A percentile compares a stretch with the other conserved stretches of the same genome.
These are phyloP conservation scores for Dendrolimus houi DNA, from an alignment of 2,888 invertebrate species.

Conservation along the genomic window DNA sequence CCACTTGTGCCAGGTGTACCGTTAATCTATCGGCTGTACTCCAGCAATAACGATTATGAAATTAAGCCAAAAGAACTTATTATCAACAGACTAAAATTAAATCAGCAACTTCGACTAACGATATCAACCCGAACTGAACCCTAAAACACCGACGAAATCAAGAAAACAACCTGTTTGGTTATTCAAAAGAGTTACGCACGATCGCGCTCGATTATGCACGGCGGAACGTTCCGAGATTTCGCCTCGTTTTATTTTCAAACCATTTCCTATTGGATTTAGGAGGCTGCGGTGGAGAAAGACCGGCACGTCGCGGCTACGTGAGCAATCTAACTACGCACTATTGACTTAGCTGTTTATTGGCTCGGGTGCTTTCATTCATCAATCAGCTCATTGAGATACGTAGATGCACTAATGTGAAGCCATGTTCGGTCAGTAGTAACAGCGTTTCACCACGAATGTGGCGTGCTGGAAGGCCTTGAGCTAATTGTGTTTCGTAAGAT, in stretches of 20 bases:
- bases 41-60: no score
- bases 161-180: constrained; percentile 39
- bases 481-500: no score
- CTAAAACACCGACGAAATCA: constrained; percentile 24
- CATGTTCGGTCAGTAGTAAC: no score
- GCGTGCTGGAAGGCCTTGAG: no score
- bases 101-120: no score
- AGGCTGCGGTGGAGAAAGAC: background rate
- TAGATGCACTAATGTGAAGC: background rate
- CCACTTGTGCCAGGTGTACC: no score
- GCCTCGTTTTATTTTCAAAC: background rate
- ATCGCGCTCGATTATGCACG: constrained; percentile 24
- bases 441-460: no score
- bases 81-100: no score
- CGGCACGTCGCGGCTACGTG: background rate
- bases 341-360: background rate
- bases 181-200: constrained; percentile 37
- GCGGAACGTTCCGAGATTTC: background rate
- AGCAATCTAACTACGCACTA: background rate
- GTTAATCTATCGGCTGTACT: no score
- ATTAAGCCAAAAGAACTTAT: no score
- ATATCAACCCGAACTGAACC: background rate
- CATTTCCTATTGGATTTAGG: background rate
- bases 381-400: background rate
- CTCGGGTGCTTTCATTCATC: background rate